These are phyloP conservation scores for Drosophila orena DNA, from an alignment of 1,140 invertebrate species.

Conservation along the genomic window DNA sequence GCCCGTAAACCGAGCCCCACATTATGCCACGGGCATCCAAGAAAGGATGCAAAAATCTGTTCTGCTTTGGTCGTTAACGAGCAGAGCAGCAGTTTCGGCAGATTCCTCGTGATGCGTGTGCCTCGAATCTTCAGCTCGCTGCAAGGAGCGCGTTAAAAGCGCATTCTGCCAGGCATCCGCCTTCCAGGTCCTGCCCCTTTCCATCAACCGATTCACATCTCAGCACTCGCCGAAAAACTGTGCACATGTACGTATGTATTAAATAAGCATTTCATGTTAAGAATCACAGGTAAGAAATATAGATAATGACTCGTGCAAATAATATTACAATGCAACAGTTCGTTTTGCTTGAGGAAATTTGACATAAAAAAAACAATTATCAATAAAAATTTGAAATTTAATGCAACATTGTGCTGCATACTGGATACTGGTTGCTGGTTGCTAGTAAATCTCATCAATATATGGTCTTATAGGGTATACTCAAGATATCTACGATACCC, in stretches of 20 bases:
- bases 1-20: background rate
- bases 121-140: slow-evolving; percentile 41
- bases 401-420: too few species aligned
- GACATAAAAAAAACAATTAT: too few species aligned
- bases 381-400: too few species aligned
- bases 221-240: background rate
- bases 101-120: slow-evolving; percentile 46
- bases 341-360: too few species aligned
- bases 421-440: too few species aligned
- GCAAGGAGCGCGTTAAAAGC: slow-evolving; percentile 30
- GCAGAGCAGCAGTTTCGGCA: slow-evolving; percentile 23
- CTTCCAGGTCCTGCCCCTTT: background rate
- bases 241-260: background rate
- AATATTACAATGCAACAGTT: too few species aligned
- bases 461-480: background rate
- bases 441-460: too few species aligned
- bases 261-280: too few species aligned
- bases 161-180: slow-evolving; percentile 9
- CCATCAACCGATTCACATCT: background rate
- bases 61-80: slow-evolving; percentile 71
- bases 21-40: slow-evolving; percentile 25
- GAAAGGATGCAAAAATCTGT: slow-evolving; percentile 47
- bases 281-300: too few species aligned
- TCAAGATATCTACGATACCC: too few species aligned
- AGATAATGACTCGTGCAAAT: too few species aligned